Conservation (phyloP, 2,888 invertebrate species). For the Therioaphis trifolii region DNA sequence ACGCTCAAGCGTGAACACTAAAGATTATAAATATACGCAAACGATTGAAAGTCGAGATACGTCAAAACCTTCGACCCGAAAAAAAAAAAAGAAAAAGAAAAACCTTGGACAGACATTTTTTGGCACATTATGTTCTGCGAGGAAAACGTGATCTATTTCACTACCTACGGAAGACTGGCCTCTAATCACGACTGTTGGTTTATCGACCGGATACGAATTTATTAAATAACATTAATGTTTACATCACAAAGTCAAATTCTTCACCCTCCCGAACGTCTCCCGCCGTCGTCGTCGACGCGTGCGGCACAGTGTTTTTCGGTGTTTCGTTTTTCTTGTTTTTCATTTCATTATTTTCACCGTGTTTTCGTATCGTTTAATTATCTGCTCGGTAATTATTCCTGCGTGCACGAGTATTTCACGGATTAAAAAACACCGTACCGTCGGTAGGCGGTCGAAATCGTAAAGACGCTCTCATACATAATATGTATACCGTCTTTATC, state of each 20-base stretch:
- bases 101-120: slow-evolving; percentile 11
- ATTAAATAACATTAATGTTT: background rate
- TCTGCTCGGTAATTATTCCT: background rate
- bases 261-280: no score
- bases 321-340: no score
- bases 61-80: background rate
- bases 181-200: background rate
- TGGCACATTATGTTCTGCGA: background rate
- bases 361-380: slow-evolving; percentile 17
- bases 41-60: background rate
- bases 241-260: no score
- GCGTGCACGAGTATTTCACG: background rate
- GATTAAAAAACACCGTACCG: background rate
- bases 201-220: slow-evolving; percentile 10
- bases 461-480: background rate
- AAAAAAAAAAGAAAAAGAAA: background rate
- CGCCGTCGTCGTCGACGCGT: no score
- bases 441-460: background rate
- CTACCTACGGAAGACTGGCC: background rate
- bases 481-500: background rate
- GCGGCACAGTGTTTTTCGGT: no score
- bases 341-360: background rate
- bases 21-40: background rate
- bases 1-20: slow-evolving; percentile 1
- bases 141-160: background rate